A percentile compares a stretch with the other conserved stretches of the same genome.
Evolutionary conservation across 2,797 vertebrate species (phyloP).

Genomic region (Pangasius macronema): DNA sequence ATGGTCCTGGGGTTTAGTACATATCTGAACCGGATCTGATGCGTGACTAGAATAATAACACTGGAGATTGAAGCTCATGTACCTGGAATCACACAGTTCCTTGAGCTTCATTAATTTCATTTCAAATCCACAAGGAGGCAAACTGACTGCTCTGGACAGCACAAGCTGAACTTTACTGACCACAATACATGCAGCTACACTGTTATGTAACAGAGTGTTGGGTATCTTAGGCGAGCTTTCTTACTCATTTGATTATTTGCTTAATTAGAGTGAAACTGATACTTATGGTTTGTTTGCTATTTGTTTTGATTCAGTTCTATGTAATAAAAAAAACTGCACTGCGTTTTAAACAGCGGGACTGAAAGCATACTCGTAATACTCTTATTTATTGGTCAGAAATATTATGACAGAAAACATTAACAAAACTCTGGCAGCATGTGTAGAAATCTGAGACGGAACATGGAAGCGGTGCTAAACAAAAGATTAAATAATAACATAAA

Average conservation of each 20-base stretch:
- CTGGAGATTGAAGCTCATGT: not conserved
- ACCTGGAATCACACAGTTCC: not conserved
- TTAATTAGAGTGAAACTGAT: not conserved
- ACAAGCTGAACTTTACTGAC: not conserved
- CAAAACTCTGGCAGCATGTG: not conserved
- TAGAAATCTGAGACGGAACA: not conserved
- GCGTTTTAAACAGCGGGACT: not conserved
- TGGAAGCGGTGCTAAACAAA: not conserved
- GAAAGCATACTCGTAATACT: not conserved
- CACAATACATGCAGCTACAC: not conserved
- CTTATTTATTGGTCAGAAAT: conserved; percentile 7
- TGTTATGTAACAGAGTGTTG: not conserved
- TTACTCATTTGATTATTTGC: not conserved
- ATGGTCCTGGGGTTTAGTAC: not conserved
- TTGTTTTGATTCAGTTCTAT: not conserved
- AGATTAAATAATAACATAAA: conserved; percentile 4
- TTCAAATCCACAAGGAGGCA: conserved; percentile 29
- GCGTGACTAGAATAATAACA: not conserved
- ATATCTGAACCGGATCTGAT: not conserved
- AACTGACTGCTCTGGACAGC: not conserved
- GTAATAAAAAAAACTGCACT: not conserved
- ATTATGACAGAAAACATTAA: conserved; percentile 15
- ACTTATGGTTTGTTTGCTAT: not conserved
- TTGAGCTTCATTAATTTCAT: not conserved
- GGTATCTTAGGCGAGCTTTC: not conserved